Base-by-base conservation (phyloP, 2,888 invertebrate species). In the Leucophenga maculata region DNA sequence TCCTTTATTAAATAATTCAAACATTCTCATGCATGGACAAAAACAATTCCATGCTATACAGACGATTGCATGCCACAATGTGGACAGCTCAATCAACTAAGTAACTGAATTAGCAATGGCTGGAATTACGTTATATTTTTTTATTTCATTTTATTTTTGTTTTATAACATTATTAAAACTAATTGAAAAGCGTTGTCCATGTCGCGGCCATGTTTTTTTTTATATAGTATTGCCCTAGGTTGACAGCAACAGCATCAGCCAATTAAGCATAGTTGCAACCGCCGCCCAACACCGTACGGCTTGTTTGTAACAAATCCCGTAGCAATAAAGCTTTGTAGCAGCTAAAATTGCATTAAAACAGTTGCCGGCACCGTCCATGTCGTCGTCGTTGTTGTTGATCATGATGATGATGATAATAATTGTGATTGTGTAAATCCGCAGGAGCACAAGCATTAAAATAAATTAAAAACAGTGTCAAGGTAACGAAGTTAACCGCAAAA, bases 121-220 rank as follows among this genome's bases (percentile, higher is more conserved):
- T 67, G 39, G 57, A 66, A 46, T 57, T 32, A 52, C 59, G 67
- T 55, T 65, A 11, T 6, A 16, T 65, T 50, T 67, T 57, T 64
- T 62, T 60, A 59, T 31, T 68, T 48, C 67, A 67, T 31, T 65
- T n/a, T 50, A 18, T 22, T 62, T 16, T 62, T 14, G 39, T 55
- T 55, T 67, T 54, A 48, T 69, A 77, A 78, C 71, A 75, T 75
- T 69, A 78, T 77, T 74, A 77, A 71, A 77, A 74, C 74, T 77
- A 77, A 77, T 77, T 77, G 77, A 74, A 77, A 78, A 78, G 72
- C 77, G 52, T 14, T 52, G 52, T 52, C 16, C 18, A 18, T 52
- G 18, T 52, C 9, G 1, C 11, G 26, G 26, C 39, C 11, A 8
- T 6, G 9, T 8, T 39, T 39, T 11, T 77, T 70, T 72, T 75